These are phyloP conservation scores for Oncorhynchus keta DNA, from an alignment of 2,113 vertebrate genomes.

Conservation along the genomic window DNA sequence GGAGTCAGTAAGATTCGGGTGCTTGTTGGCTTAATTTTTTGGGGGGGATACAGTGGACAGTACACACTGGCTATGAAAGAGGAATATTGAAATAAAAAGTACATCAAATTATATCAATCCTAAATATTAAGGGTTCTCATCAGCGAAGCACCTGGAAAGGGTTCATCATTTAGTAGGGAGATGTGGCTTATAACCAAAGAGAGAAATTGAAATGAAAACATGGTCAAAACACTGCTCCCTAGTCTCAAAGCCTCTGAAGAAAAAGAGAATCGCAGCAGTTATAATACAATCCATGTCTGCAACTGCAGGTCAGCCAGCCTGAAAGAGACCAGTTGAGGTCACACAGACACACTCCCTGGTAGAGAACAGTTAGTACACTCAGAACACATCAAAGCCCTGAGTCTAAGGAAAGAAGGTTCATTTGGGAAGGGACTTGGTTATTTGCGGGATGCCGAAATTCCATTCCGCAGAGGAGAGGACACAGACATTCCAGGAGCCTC, in stretches of 20 bases:
- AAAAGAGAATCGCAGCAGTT: neutral
- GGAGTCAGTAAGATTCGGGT: conserved; percentile 57
- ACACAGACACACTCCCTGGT: neutral
- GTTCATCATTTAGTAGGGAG: neutral
- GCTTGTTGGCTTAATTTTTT: conserved; percentile 11
- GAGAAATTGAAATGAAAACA: conserved; percentile 5
- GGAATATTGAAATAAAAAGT: neutral
- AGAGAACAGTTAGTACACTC: neutral
- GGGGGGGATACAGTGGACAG: conserved; percentile 4
- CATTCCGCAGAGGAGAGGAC: neutral
- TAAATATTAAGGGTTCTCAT: neutral
- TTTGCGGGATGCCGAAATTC: neutral
- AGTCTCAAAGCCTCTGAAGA: neutral
- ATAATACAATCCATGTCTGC: neutral
- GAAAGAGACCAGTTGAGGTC: conserved; percentile 42
- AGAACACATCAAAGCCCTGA: neutral
- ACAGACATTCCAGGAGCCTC: neutral
- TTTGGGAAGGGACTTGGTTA: neutral
- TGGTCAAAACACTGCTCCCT: neutral
- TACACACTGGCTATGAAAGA: conserved; percentile 43
- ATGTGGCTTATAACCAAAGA: neutral
- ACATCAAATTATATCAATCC: neutral
- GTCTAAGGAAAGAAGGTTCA: conserved; percentile 5
- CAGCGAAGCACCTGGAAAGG: conserved; percentile 44
- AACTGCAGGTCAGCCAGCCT: conserved; percentile 27